Evolutionary conservation across 2,888 invertebrate species (phyloP).

Genomic region (Quadriops clusia): DNA sequence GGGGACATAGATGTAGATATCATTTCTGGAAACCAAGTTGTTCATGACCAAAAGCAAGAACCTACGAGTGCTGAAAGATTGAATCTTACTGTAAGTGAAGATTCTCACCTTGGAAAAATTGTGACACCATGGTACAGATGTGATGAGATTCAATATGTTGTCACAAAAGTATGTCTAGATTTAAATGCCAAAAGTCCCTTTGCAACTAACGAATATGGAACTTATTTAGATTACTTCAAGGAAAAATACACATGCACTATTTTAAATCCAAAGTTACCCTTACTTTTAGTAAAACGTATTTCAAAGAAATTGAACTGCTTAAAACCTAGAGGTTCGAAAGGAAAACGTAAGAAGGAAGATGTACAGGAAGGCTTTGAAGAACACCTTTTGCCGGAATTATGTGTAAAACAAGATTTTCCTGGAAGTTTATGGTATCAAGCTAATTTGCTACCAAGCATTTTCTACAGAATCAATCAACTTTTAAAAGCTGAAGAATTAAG

Average conservation of each 20-base stretch:
- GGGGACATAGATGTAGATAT: constrained; percentile 50
- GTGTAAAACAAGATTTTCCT: constrained; percentile 59
- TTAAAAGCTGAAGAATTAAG: constrained; percentile 65
- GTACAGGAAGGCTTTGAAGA: constrained; percentile 47
- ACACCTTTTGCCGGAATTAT: constrained; percentile 79
- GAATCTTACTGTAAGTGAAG: constrained; percentile 41
- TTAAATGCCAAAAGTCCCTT: constrained; percentile 55
- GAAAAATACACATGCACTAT: constrained; percentile 60
- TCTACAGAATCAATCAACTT: constrained; percentile 63
- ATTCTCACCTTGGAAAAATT: constrained; percentile 58
- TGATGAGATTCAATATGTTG: constrained; percentile 47
- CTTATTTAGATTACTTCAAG: constrained; percentile 65
- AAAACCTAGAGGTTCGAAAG: constrained; percentile 37
- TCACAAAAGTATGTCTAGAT: constrained; percentile 55
- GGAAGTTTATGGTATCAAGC: constrained; percentile 77
- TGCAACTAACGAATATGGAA: constrained; percentile 45
- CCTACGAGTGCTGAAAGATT: constrained; percentile 41
- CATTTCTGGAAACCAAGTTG: constrained; percentile 37
- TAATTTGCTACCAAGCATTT: constrained; percentile 67
- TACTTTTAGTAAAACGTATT: constrained; percentile 69
- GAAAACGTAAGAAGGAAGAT: constrained; percentile 35
- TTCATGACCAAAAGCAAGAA: constrained; percentile 33
- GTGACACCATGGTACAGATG: constrained; percentile 78
- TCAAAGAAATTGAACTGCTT: constrained; percentile 48
- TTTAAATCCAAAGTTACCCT: constrained; percentile 53